Conservation (phyloP, 2,888 invertebrate genomes). For the Parthenolecanium corni region DNA sequence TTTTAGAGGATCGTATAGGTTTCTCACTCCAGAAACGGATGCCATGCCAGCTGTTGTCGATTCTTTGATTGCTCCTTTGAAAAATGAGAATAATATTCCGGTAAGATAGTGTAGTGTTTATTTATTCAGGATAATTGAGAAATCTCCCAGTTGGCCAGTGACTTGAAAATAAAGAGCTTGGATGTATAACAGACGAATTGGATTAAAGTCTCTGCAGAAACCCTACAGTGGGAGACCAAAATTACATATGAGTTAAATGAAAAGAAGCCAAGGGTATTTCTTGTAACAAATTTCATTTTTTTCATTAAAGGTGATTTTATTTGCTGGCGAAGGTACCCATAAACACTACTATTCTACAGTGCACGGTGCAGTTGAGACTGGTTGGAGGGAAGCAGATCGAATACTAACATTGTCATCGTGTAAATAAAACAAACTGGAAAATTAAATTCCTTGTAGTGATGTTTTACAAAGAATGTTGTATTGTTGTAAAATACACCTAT, state of each 20-base stretch:
- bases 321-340: conserved; percentile 52
- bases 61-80: background rate
- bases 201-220: no score
- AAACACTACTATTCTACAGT: conserved; percentile 44
- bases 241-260: no score
- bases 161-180: no score
- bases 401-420: conserved; percentile 35
- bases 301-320: conserved; percentile 41
- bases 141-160: no score
- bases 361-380: conserved; percentile 47
- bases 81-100: conserved; percentile 13
- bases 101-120: background rate
- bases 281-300: background rate
- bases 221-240: no score
- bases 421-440: no score
- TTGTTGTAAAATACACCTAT: no score
- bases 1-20: conserved; percentile 61
- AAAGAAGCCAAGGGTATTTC: background rate
- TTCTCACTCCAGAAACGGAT: conserved; percentile 45
- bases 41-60: conserved; percentile 33
- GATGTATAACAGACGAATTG: no score
- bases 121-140: background rate
- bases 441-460: no score
- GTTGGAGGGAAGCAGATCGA: conserved; percentile 44
- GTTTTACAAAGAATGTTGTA: no score